Conservation (phyloP, 2,113 vertebrate genomes). For the Corythornis madagascariensis region DNA sequence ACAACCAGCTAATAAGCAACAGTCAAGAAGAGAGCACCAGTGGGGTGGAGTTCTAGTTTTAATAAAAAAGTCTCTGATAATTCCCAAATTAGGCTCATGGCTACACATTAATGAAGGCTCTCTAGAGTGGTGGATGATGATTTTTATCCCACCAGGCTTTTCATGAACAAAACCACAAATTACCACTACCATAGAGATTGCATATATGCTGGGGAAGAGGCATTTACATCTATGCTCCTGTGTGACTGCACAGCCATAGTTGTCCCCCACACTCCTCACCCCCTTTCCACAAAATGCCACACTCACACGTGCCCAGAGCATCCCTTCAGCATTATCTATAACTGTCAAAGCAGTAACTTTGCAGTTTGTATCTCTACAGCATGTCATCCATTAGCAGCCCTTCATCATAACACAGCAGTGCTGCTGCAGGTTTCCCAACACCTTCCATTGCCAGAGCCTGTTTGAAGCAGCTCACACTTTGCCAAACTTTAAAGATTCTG, state of each 20-base stretch:
- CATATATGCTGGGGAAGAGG: neutral
- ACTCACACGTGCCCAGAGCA: neutral
- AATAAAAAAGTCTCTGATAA: neutral
- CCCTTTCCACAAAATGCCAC: neutral
- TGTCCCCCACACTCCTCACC: neutral
- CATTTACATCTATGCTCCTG: neutral
- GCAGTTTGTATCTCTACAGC: neutral
- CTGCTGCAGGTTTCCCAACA: neutral
- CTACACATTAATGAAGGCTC: neutral
- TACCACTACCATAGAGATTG: neutral
- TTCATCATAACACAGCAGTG: neutral
- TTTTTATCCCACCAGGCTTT: neutral
- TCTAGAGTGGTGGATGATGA: neutral
- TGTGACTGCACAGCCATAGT: neutral
- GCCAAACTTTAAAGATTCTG: neutral
- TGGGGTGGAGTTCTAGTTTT: neutral
- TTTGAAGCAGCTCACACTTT: neutral
- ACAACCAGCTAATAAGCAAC: neutral
- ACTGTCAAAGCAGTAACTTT: neutral
- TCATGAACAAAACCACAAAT: neutral
- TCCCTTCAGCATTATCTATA: neutral
- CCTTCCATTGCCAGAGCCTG: neutral
- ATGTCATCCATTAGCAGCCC: neutral
- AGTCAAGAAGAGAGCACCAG: neutral
- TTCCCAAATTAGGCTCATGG: neutral